Base-by-base conservation (phyloP, 2,113 vertebrate species). In the Scomber scombrus region DNA sequence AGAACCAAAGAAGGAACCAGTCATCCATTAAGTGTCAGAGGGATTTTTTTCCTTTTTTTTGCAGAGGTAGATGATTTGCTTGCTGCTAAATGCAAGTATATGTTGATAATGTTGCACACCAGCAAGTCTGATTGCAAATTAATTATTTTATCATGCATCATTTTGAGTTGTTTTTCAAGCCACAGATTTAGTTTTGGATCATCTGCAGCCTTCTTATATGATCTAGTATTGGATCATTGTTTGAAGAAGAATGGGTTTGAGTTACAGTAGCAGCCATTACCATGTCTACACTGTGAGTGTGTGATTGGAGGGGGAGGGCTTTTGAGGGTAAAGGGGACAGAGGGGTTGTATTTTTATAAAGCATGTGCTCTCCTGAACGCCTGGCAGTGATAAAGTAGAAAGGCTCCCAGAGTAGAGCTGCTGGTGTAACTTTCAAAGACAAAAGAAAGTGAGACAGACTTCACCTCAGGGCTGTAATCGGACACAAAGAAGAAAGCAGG, bases 341-440 rank as follows among this genome's bases (percentile, higher is more conserved):
- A 29, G 57, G 55, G 76, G 73, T 50, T 76, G 75, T 92, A 91
- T 91, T 92, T 93, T 90, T 91, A 79, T 83, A 87, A 79, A 89
- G 62, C 90, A 89, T 88, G 88, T 87, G 89, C 70, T 81, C 72
- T 79, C 49, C 67, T 58, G 78, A 76, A 71, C n/a, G 73, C 57
- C 82, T 85, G 83, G 75, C 81, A 80, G 62, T 75, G 83, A 86
- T 76, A 82, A 73, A 81, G 81, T 12, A 56, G 81, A 64, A 75
- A 63, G 63, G 58, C 71, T 62, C 18, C 51, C 67, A 56, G 43
- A 71, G 71, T 21, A 6, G 82, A 61, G 49, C 50, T 47, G 67
- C n/a, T 55, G 62, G 19, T 72, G 58, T 60, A 62, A 16, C 58
- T 75, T 56, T 63, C 51, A 64, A 72, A 63, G 29, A 77, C 82